Evolutionary conservation across 2,888 invertebrate genomes (phyloP).

Genomic region (Lasioglossum figueresi): DNA sequence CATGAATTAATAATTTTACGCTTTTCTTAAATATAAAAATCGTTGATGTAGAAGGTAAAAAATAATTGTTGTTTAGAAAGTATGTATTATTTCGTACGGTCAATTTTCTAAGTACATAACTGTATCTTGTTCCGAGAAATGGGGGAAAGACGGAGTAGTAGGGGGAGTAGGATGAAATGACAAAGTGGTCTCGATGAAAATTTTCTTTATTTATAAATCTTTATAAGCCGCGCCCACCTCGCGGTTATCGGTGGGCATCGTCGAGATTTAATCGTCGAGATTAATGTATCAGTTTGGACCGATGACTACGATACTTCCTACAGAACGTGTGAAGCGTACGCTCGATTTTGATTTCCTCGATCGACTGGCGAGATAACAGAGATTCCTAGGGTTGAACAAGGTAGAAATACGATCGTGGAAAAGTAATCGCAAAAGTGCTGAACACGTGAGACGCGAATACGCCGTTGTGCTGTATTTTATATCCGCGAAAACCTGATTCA

Average conservation of each 20-base stretch:
- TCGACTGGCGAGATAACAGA: constrained; percentile 16
- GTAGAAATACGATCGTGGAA: constrained; percentile 17
- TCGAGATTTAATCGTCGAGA: constrained; percentile 48
- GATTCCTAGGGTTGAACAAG: constrained; percentile 25
- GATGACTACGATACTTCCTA: constrained; percentile 40
- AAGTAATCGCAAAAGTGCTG: constrained; percentile 20
- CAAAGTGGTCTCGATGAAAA: background rate
- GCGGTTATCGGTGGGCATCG: background rate
- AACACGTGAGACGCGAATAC: constrained; percentile 10
- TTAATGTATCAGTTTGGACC: constrained; percentile 26
- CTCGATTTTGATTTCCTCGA: constrained; percentile 19
- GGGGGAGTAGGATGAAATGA: background rate
- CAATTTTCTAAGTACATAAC: no score
- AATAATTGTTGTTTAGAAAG: no score
- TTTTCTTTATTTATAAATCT: constrained; percentile 5
- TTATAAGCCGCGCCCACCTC: background rate
- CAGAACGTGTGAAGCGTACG: constrained; percentile 48
- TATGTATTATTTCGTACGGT: no score
- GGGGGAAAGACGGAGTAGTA: background rate
- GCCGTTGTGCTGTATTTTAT: constrained; percentile 1
- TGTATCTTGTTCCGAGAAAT: no score
- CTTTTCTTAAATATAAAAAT: no score
- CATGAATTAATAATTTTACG: no score
- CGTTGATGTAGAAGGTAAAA: no score
- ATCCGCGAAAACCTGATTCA: background rate